Conservation (phyloP, 2,113 vertebrate genomes). For the Calyptommatus sinebrachiatus region DNA sequence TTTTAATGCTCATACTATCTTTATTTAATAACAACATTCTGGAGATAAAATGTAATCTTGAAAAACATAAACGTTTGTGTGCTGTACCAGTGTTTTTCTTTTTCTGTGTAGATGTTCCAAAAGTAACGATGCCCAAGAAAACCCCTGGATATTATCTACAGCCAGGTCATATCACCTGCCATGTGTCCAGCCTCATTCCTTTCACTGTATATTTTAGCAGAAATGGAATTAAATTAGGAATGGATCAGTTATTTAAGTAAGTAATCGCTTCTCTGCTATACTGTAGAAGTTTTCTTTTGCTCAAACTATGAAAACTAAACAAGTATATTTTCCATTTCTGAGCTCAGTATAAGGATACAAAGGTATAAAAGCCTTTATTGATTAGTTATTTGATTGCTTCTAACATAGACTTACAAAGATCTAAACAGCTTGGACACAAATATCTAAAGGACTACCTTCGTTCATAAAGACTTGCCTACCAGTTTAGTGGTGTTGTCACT, state of each 20-base stretch:
- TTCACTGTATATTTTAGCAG: constrained; percentile 85
- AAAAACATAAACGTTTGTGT: too few relatives aligned
- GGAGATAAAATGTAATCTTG: too few relatives aligned
- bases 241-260: constrained; percentile 90
- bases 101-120: constrained; percentile 77
- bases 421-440: too few relatives aligned
- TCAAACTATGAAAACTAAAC: too few relatives aligned
- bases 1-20: not conserved
- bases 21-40: not conserved
- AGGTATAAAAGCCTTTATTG: too few relatives aligned
- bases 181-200: constrained; percentile 89
- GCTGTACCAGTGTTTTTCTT: constrained; percentile 10
- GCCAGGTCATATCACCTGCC: constrained; percentile 79
- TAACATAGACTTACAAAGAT: too few relatives aligned
- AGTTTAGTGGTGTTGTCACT: too few relatives aligned
- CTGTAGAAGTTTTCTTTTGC: not conserved
- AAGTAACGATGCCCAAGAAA: constrained; percentile 82
- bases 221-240: constrained; percentile 81
- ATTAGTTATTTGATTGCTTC: too few relatives aligned
- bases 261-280: constrained; percentile 40
- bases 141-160: constrained; percentile 92
- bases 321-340: too few relatives aligned
- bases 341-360: too few relatives aligned
- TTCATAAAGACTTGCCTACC: too few relatives aligned
- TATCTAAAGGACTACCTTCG: too few relatives aligned